Base-by-base conservation (phyloP, 2,797 vertebrate genomes). In the Betta splendens region DNA sequence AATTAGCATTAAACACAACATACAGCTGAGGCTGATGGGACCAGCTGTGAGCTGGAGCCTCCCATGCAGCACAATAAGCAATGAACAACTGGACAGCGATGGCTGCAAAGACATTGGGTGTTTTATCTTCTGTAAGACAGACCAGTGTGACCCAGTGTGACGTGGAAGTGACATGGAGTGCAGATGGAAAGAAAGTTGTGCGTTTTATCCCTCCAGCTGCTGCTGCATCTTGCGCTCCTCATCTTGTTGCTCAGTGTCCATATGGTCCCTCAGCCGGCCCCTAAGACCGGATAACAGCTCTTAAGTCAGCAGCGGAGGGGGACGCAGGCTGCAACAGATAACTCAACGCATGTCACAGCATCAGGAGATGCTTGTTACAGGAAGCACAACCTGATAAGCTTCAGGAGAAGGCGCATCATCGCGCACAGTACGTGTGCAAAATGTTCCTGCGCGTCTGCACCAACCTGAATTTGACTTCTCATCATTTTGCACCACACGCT, bases 221-320 rank as follows among this genome's bases (percentile, higher is more conserved):
- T 64, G 50, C 23, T 74, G 65, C 47, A 59, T 77, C 71, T 75
- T 79, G 59, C 66, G 55, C 46, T 71, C 46, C 48, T 85, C 74
- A 80, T 75, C 72, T 55, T 36, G 33, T 59, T 25, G 36, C 50
- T 75, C 29, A 54, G 33, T 2, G 64, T 59, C 85, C 84, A 86
- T 86, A 87, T 84, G 87, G 83, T 57, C 55, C 51, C 51, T 71
- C 74, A 85, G 79, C 71, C 77, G 72, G 67, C 44, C 50, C 25
- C 49, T 72, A 79, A 87, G 78, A 67, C 79, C 48, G 54, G 79
- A 83, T 77, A 69, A 79, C 26, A 16, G 60, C 49, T 60, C 46
- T 80, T 31, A 75, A 69, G 36, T 63, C 33, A 36, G 28, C 36
- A 66, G 38, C 50, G 47, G 46, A 69, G 59, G 50, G 21, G 46